Evolutionary conservation across 2,797 vertebrate species (phyloP).

Genomic region (Girardinus metallicus): DNA sequence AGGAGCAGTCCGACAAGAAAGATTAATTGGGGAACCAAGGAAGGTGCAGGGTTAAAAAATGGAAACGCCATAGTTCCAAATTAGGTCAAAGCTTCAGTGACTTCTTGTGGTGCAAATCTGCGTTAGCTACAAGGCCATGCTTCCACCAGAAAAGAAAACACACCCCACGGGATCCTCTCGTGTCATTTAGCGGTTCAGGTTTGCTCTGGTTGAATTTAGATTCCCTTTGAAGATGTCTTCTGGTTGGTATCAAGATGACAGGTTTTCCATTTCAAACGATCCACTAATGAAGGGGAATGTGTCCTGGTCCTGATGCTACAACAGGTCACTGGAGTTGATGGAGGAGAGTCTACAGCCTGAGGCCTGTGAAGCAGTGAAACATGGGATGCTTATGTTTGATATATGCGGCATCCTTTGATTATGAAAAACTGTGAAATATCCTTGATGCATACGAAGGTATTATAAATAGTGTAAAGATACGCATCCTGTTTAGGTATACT

Average conservation of each 20-base stretch:
- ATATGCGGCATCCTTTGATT: neutral
- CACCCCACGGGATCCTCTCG: neutral
- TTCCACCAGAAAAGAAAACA: constrained; percentile 14
- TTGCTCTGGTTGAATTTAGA: neutral
- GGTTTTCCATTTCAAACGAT: constrained; percentile 25
- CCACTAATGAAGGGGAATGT: constrained; percentile 1
- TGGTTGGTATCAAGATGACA: constrained; percentile 12
- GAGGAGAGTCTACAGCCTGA: constrained; percentile 7
- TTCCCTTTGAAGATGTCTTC: neutral
- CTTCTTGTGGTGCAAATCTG: constrained; percentile 8
- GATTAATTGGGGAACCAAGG: neutral
- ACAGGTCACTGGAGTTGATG: constrained; percentile 3
- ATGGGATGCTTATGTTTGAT: neutral
- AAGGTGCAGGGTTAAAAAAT: neutral
- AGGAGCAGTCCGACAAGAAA: constrained; percentile 57
- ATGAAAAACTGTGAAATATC: neutral
- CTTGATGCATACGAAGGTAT: neutral
- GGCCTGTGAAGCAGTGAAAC: constrained; percentile 30
- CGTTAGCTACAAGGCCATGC: constrained; percentile 25
- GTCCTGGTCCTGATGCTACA: constrained; percentile 18
- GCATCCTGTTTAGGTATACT: neutral
- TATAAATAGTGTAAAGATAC: neutral
- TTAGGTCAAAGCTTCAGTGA: neutral
- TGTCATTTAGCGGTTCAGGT: neutral
- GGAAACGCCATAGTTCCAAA: constrained; percentile 51